Conservation (phyloP, 53 echinoderm and acorn worm species). For the Astropecten irregularis region DNA sequence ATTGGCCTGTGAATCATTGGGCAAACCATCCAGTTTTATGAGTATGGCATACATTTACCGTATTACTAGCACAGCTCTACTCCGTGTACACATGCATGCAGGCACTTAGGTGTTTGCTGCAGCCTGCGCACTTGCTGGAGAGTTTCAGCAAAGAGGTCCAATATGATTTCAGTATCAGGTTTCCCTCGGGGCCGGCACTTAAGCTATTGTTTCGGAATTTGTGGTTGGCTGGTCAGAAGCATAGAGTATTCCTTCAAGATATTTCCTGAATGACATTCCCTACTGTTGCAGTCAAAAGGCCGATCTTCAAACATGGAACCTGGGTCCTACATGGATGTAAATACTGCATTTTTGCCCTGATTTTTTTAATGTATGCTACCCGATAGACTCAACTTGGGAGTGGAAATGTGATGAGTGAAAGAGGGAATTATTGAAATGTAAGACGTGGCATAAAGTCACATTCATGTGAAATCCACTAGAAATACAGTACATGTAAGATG, state of each 20-base stretch:
- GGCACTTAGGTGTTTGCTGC: slow-evolving; percentile 43
- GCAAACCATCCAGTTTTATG: slow-evolving; percentile 54
- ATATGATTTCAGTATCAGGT: slow-evolving; percentile 56
- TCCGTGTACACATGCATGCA: slow-evolving; percentile 20
- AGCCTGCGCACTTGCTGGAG: slow-evolving; percentile 25
- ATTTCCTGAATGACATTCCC: slow-evolving; percentile 39
- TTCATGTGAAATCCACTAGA: too few relatives aligned
- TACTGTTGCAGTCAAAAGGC: slow-evolving; percentile 4
- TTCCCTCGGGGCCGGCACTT: slow-evolving; percentile 39
- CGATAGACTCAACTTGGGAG: too few relatives aligned
- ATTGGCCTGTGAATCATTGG: slow-evolving; percentile 41
- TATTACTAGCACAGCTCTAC: slow-evolving; percentile 15
- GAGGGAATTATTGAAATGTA: too few relatives aligned
- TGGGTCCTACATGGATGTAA: too few relatives aligned
- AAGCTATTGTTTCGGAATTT: slow-evolving; percentile 53
- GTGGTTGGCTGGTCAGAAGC: slow-evolving; percentile 6
- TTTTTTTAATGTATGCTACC: too few relatives aligned
- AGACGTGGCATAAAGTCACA: too few relatives aligned
- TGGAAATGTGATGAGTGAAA: too few relatives aligned
- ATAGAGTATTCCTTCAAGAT: not conserved
- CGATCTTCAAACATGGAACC: not conserved
- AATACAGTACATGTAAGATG: too few relatives aligned
- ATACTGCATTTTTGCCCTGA: slow-evolving; percentile 17
- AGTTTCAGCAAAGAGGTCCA: slow-evolving; percentile 49
- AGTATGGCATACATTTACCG: slow-evolving; percentile 53